Percentiles rank a stretch among this genome's conserved stretches.
Evolutionary conservation across 2,113 vertebrate species (phyloP).

Genomic region (Cygnus buccinator): DNA sequence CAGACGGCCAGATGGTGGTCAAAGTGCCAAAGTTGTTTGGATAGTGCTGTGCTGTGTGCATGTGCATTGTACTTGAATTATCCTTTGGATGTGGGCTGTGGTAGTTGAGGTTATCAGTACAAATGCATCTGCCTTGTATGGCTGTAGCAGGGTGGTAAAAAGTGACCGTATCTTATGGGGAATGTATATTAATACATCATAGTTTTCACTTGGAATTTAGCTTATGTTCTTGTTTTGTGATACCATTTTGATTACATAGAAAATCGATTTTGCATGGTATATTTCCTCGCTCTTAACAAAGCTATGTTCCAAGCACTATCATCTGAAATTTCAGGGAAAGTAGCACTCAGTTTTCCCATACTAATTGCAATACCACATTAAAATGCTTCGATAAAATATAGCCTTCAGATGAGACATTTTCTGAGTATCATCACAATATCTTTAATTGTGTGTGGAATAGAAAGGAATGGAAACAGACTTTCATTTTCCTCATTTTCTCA

Average conservation of each 20-base stretch:
- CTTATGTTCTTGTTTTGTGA: not conserved
- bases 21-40: not conserved
- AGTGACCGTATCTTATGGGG: not conserved
- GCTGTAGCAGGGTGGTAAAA: not conserved
- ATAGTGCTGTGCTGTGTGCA: not conserved
- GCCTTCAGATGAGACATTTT: not conserved
- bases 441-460: not conserved
- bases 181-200: not conserved
- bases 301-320: not conserved
- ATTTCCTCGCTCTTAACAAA: not conserved
- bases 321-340: not conserved
- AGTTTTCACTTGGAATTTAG: not conserved
- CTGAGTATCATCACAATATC: not conserved
- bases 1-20: conserved; percentile 24
- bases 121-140: not conserved
- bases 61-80: not conserved
- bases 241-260: not conserved
- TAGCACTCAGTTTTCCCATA: not conserved
- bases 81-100: not conserved
- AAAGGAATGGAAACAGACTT: not conserved
- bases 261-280: not conserved
- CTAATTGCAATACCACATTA: not conserved
- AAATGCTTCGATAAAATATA: not conserved
- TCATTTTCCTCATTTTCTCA: not conserved
- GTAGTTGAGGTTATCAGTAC: not conserved